Base-by-base conservation (phyloP, 2,113 vertebrate genomes). In the Rhabdomys dilectus region DNA sequence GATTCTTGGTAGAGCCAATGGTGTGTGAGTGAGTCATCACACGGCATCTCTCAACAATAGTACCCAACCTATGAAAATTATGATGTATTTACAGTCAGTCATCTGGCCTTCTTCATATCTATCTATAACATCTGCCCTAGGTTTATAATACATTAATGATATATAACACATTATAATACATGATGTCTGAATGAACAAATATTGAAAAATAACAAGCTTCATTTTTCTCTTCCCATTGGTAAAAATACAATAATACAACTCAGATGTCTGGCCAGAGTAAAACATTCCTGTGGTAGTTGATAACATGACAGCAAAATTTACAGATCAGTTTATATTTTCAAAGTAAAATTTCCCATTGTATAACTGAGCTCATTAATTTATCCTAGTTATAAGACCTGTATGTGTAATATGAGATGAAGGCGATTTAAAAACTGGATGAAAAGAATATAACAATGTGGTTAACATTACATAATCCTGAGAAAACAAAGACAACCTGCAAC, bases 361-460 rank as follows among this genome's bases (percentile, higher is more conserved):
- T 68, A 68, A 34, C 31, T 68, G 34, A 68, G 34, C 66, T 58
- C 16, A 58, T 58, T 88, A 89, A 97, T 93, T 89, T 96, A 94
- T 81, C 39, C 64, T 86, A 91, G 95, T 89, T 34, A 94, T 89
- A 92, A 92, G 89, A 96, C 89, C 94, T 94, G 34, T 66, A 70
- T 5, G 51, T 29, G 15, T 86, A 87, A 17, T 91, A 82, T 96
- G 62, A 96, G 75, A 94, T 78, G 73, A 96, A 96, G 29, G 7
- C 4, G 73, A 89, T 97, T 97, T 96, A 96, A 95, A 96, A 96
- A 94, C 21, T 93, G 66, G 98, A 87, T 86, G 92, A 97, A 78
- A 94, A 97, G 96, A 91, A 89, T 48, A 90, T 88, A 97, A 73
- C 90, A 96, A 96, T 75, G 80, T 93, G 42, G 77, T 94, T 96